Evolutionary conservation across 2,888 invertebrate genomes (phyloP).

Genomic region (Caenorhabditis sp.): DNA sequence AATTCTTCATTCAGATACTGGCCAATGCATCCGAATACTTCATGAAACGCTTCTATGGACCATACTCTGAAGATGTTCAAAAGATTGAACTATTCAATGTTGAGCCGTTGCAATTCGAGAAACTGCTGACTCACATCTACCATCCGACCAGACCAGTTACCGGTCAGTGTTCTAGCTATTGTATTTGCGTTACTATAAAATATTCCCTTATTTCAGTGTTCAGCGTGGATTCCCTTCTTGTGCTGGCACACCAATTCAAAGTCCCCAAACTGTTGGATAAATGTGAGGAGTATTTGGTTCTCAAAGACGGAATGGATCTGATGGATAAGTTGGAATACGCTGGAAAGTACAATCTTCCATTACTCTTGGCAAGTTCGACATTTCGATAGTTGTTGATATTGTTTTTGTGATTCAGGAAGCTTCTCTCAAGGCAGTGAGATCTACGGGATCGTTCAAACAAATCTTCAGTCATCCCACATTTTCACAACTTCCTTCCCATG

Average conservation of each 20-base stretch:
- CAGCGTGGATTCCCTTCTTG: no score
- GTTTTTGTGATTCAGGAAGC: no score
- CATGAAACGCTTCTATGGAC: background rate
- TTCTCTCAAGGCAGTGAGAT: no score
- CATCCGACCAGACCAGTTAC: background rate
- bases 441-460: no score
- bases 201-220: no score
- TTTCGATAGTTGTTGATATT: no score
- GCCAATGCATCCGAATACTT: background rate
- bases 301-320: background rate
- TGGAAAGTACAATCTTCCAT: background rate
- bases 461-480: no score
- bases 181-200: no score
- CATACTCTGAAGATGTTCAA: background rate
- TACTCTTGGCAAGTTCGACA: background rate
- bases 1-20: background rate
- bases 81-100: background rate
- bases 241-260: background rate
- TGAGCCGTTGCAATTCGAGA: background rate
- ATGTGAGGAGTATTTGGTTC: background rate
- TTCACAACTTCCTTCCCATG: no score
- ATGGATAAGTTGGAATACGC: background rate
- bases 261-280: background rate
- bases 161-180: no score
- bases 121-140: background rate